phyloP scores from a whole-genome alignment of 1,140 invertebrate genomes.

The Steinernema khuongi region DNA sequence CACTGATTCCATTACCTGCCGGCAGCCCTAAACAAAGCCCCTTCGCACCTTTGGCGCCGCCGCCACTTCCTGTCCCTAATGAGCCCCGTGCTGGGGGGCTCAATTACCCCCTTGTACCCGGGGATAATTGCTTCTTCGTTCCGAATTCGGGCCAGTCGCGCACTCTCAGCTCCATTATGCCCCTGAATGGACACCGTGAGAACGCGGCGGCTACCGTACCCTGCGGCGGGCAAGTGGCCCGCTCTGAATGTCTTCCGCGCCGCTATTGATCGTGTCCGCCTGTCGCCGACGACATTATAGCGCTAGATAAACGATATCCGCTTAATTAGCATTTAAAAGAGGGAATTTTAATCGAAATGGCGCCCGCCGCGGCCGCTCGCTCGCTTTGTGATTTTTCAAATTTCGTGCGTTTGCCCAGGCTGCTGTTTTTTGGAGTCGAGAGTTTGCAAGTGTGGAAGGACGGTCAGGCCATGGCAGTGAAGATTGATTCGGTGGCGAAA shows the following conservation, averaged over 20 bases:
- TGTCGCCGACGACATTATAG: conserved; percentile 7
- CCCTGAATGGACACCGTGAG: conserved; percentile 8
- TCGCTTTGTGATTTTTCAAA: too few relatives aligned
- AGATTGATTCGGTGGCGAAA: too few relatives aligned
- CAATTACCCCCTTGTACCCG: background rate
- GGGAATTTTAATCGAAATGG: conserved; percentile 10
- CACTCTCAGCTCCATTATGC: conserved; percentile 14
- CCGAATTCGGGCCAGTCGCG: background rate
- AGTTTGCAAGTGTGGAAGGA: too few relatives aligned
- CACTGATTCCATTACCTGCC: background rate
- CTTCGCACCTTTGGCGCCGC: background rate
- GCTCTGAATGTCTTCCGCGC: background rate
- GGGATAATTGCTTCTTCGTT: background rate
- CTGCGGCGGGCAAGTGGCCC: background rate
- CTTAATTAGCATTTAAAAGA: conserved; percentile 17
- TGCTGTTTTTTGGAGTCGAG: too few relatives aligned
- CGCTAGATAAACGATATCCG: conserved; percentile 12
- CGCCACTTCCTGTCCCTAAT: background rate
- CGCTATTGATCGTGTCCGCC: background rate
- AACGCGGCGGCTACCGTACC: background rate
- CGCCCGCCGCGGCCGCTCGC: background rate
- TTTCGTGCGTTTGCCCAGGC: too few relatives aligned
- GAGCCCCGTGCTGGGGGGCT: background rate
- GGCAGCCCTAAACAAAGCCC: background rate
- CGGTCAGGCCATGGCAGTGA: too few relatives aligned